Evolutionary conservation across 2,888 invertebrate species (phyloP).

Genomic region (Tigriopus californicus): DNA sequence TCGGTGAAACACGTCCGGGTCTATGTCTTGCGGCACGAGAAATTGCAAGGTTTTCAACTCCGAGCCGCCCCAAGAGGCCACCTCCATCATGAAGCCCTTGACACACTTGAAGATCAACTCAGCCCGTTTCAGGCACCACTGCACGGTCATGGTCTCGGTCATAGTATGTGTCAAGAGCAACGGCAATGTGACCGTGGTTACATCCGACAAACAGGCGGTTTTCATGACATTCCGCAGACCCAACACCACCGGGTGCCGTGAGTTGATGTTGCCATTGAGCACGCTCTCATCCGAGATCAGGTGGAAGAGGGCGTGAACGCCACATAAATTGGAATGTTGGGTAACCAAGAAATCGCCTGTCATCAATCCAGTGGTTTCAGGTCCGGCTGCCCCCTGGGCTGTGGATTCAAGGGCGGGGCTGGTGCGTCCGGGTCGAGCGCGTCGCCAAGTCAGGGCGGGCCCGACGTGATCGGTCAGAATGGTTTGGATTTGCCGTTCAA

Average conservation of each 20-base stretch:
- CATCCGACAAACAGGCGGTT: conserved; percentile 81
- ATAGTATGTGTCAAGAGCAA: conserved; percentile 79
- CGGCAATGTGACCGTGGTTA: conserved; percentile 80
- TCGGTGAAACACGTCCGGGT: conserved; percentile 50
- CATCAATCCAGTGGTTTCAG: background rate
- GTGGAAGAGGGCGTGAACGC: conserved; percentile 88
- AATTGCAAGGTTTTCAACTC: conserved; percentile 72
- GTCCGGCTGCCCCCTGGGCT: no score
- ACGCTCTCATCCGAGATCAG: conserved; percentile 63
- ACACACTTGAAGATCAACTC: conserved; percentile 96
- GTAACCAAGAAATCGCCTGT: conserved; percentile 27
- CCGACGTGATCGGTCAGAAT: conserved; percentile 26
- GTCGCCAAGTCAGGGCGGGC: background rate
- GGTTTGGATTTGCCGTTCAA: conserved; percentile 64
- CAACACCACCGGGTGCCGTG: conserved; percentile 81
- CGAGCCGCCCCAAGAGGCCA: conserved; percentile 77
- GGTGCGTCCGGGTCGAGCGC: background rate
- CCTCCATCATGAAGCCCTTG: conserved; percentile 98
- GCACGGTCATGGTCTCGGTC: conserved; percentile 86
- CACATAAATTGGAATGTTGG: conserved; percentile 73
- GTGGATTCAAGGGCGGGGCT: background rate
- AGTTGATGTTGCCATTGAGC: conserved; percentile 60
- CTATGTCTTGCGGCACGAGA: conserved; percentile 51
- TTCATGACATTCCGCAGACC: conserved; percentile 86
- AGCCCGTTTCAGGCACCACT: conserved; percentile 88